These are phyloP conservation scores for Synanceia verrucosa DNA, from an alignment of 2,797 vertebrate genomes.

Conservation along the genomic window DNA sequence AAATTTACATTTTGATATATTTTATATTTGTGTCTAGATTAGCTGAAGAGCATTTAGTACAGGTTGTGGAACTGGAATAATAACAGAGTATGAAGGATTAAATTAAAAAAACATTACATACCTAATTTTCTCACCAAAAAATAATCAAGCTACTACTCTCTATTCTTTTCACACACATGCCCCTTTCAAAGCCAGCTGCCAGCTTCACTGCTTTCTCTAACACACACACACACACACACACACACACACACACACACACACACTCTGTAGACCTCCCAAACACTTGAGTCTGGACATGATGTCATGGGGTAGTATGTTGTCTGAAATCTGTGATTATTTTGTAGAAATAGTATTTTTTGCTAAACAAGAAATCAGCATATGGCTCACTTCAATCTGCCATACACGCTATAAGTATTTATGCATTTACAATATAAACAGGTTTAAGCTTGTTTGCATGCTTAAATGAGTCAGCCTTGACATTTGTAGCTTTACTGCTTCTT, in stretches of 20 bases:
- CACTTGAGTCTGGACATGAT: slow-evolving; percentile 40
- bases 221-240: slow-evolving; percentile 25
- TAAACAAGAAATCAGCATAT: not conserved
- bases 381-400: slow-evolving; percentile 7
- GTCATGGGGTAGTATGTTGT: slow-evolving; percentile 28
- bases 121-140: slow-evolving; percentile 7
- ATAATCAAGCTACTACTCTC: not conserved
- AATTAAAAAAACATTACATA: not conserved
- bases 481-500: slow-evolving; percentile 24
- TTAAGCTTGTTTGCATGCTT: not conserved
- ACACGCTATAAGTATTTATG: not conserved
- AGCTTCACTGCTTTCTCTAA: slow-evolving; percentile 28
- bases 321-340: slow-evolving; percentile 41
- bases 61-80: not conserved
- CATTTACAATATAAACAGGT: slow-evolving; percentile 10
- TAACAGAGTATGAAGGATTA: not conserved
- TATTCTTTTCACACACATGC: slow-evolving; percentile 22
- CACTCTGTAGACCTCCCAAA: slow-evolving; percentile 48
- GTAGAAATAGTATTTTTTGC: not conserved
- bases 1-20: no score
- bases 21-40: not conserved
- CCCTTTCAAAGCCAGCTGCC: slow-evolving; percentile 18
- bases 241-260: slow-evolving; percentile 23
- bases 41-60: not conserved
- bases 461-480: slow-evolving; percentile 11